Percentiles rank a stretch among this genome's conserved stretches.
Evolutionary conservation across 2,113 vertebrate genomes (phyloP).

Genomic region (Rissa tridactyla): DNA sequence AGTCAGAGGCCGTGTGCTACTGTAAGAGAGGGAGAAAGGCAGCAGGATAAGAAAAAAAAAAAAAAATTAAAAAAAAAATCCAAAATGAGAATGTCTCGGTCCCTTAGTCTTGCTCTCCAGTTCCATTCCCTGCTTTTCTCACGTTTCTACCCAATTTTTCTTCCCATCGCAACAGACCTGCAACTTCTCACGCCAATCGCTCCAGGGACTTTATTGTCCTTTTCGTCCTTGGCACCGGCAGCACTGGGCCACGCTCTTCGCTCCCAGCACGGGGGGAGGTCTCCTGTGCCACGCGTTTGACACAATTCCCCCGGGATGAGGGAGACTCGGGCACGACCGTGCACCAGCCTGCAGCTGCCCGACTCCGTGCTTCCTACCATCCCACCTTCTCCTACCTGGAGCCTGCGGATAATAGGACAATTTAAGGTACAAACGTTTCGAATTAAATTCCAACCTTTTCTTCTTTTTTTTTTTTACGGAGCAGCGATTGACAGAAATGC

Average conservation of each 20-base stretch:
- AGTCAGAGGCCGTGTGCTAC: not conserved
- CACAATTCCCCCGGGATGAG: not conserved
- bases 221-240: not conserved
- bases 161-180: not conserved
- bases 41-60: not conserved
- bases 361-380: not conserved
- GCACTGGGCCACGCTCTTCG: not conserved
- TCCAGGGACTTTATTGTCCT: not conserved
- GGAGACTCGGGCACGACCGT: not conserved
- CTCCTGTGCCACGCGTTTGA: accelerated
- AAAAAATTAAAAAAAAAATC: not conserved
- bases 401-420: not conserved
- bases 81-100: accelerated
- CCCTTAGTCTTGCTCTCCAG: accelerated
- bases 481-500: not conserved
- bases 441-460: not conserved
- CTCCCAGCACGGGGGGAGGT: accelerated
- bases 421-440: not conserved
- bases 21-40: not conserved
- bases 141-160: not conserved
- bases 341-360: not conserved
- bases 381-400: not conserved
- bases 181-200: not conserved
- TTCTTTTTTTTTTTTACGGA: not conserved
- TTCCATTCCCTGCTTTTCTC: not conserved